Base-by-base conservation (phyloP, 2,797 vertebrate genomes). In the Moxostoma hubbsi region DNA sequence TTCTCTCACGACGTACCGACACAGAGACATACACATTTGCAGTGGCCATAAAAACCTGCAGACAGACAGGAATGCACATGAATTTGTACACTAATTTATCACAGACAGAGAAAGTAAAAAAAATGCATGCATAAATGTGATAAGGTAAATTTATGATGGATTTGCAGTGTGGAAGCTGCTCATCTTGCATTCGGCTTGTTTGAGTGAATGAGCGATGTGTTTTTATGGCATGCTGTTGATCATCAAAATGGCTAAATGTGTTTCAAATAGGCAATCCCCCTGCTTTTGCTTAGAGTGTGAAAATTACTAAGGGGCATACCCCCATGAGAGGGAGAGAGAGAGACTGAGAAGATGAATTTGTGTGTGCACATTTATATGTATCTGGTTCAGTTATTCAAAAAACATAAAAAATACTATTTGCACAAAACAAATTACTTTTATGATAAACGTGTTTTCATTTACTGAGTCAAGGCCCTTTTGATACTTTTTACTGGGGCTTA, bases 231-330 rank as follows among this genome's bases (percentile, higher is more conserved):
- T 74, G n/a, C 72, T 81, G 59, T 79, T 85, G 70, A 82, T 55
- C 83, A 80, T 85, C 84, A 89, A 87, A 85, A 78, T 84, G 81
- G 85, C 65, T 67, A 76, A 88, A 90, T 75, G 85, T 90, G 84
- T 90, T 87, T 83, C 83, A 79, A 87, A 77, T 64, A 66, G 66
- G 68, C 47, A 13, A 70, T 80, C 81, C 51, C 82, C 82, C 77
- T 65, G 59, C 81, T 80, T 86, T 89, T 58, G 84, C 82, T 78
- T 61, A 77, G 84, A 82, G 58, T 51, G 68, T 73, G 72, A 82
- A 83, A 62, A 79, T 90, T 90, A 85, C 81, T 78, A 66, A 65
- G 74, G 65, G 12, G 45, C 47, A 18, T 69, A 73, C 62, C 72
- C 63, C 9, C 73, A 55, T 64, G 55, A 70, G 55, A 68, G 63